Percentiles rank a stretch among this genome's conserved stretches.
phyloP scores from a whole-genome alignment of 2,113 vertebrate species.

The Notiomystis cincta region DNA sequence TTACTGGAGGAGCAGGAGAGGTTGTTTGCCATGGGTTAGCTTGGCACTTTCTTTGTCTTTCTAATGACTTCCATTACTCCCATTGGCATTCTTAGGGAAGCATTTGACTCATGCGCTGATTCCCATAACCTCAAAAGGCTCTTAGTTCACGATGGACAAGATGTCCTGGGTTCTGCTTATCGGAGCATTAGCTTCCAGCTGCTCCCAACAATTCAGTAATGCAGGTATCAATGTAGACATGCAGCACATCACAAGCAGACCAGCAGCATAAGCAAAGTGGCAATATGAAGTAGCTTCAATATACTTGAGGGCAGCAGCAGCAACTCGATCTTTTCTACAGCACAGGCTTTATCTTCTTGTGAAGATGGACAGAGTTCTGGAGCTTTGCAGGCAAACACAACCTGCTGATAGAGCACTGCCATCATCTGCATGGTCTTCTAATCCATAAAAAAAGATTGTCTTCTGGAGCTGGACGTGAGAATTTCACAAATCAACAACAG shows the following conservation, averaged over 20 bases:
- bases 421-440: neutral
- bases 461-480: neutral
- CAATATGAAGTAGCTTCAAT: neutral
- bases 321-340: neutral
- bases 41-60: neutral
- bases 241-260: neutral
- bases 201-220: neutral
- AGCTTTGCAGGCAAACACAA: neutral
- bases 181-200: neutral
- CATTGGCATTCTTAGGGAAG: neutral
- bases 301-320: neutral
- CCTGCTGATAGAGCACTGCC: neutral
- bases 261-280: neutral
- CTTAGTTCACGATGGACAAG: neutral
- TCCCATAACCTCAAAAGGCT: neutral
- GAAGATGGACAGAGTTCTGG: neutral
- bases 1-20: neutral
- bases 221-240: neutral
- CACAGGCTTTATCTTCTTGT: neutral
- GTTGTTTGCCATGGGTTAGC: neutral
- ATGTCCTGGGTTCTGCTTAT: neutral
- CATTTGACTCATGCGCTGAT: neutral
- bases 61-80: neutral
- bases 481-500: neutral
- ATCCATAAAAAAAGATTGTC: rapidly evolving